Evolutionary conservation across 2,113 vertebrate species (phyloP), one percentile per base, ranked within the genome.

Genomic region (Stegostoma tigrinum): DNA sequence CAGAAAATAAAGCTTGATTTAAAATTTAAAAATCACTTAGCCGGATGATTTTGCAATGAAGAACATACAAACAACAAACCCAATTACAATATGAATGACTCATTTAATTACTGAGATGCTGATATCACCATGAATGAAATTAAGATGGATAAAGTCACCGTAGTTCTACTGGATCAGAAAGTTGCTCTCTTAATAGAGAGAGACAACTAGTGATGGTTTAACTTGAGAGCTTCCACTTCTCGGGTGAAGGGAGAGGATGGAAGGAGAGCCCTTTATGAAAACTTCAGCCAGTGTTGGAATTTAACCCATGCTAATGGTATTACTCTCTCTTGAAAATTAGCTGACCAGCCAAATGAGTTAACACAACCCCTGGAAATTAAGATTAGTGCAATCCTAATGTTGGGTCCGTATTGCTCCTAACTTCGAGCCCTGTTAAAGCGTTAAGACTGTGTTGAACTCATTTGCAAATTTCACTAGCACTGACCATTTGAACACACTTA

Each of bases 401-500:
- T 90, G 87, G 27, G 12, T 0, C 30, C 34, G 30, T 7, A 34
- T 17, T 2, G 17, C 64, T 30, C 61, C 4, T 38, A 66, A 34
- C 5, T 91, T 64, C n/a, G 6, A 66, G 19, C 6, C 34, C 38
- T 64, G 72, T 19, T 5, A 93, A 91, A 27, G 55, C 2, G 8
- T 89, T 48, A 90, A 55, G 27, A 8, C 17, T 21, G 14, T 55
- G 85, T 24, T 87, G 52, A 87, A 87, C 67, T 93, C 21, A 67
- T 34, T 91, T 93, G 64, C 8, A 67, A 93, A 38, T 45, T 34
- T 72, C 42, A 52, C 42, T 42, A 72, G 42, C 27, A 27, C 24
- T 95, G n/a, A 72, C 30, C 42, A 27, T 95, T 95, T 95, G 67
- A 72, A 68, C 42, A 72, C 94, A 95, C 42, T 30, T 72, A 48